phyloP scores from a whole-genome alignment of 2,888 invertebrate genomes.

The Pachliopta kotzebuea region DNA sequence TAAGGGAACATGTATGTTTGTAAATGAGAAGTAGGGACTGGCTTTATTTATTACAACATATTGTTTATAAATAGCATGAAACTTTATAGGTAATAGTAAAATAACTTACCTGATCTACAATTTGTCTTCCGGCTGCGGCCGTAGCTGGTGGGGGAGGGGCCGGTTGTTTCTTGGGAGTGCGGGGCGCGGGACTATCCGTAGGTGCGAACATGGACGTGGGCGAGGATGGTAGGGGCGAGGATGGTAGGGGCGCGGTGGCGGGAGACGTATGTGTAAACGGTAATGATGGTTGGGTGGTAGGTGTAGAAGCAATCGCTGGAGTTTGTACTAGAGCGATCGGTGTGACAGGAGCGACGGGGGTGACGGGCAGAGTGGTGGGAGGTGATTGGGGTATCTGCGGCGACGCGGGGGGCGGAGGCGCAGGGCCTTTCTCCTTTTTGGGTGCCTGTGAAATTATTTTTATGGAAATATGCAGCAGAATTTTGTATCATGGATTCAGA shows the following conservation, averaged over 20 bases:
- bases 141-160: constrained; percentile 83
- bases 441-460: constrained; percentile 72
- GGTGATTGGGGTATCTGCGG: constrained; percentile 31
- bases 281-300: constrained; percentile 4
- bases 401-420: constrained; percentile 83
- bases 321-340: constrained; percentile 1
- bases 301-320: constrained; percentile 4
- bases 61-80: background rate
- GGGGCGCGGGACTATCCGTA: constrained; percentile 31
- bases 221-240: constrained; percentile 37
- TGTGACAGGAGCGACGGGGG: constrained; percentile 1
- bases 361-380: constrained; percentile 20
- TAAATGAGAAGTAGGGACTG: background rate
- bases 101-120: constrained; percentile 58
- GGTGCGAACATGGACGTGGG: constrained; percentile 36
- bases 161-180: constrained; percentile 57
- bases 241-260: constrained; percentile 31
- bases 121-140: constrained; percentile 49
- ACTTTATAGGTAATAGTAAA: background rate
- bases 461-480: too few species aligned
- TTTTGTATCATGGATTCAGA: too few species aligned
- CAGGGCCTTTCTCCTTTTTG: constrained; percentile 92
- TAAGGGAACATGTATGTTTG: background rate
- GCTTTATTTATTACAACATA: background rate
- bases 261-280: constrained; percentile 5